Percentiles rank a stretch among this genome's conserved stretches.
phyloP scores from a whole-genome alignment of 2,888 invertebrate genomes.

The Agriotes lineatus region DNA sequence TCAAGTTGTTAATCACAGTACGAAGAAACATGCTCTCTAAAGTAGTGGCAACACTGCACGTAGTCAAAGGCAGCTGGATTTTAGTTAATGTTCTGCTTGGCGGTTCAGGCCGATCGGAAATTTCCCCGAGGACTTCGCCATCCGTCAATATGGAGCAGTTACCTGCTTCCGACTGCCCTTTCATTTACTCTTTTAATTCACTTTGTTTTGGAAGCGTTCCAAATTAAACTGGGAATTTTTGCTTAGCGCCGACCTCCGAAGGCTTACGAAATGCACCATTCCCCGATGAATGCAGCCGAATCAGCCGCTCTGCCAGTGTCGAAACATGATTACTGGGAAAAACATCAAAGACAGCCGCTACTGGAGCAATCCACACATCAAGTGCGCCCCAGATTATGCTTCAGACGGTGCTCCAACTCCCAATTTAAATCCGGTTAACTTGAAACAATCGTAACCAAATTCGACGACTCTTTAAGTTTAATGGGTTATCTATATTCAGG shows the following conservation, averaged over 20 bases:
- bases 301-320: too few species aligned
- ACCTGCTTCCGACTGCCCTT: background rate
- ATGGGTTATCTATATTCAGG: conserved; percentile 18
- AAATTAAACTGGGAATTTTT: conserved; percentile 5
- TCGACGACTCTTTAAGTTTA: conserved; percentile 4
- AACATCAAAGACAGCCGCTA: too few species aligned
- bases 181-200: conserved; percentile 6
- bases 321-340: too few species aligned
- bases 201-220: background rate
- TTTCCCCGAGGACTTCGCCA: background rate
- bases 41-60: too few species aligned
- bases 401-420: background rate
- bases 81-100: conserved; percentile 6
- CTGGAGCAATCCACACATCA: too few species aligned
- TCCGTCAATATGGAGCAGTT: conserved; percentile 2
- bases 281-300: background rate
- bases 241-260: background rate
- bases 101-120: background rate
- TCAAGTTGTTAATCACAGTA: too few species aligned
- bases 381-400: too few species aligned
- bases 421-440: background rate
- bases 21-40: too few species aligned
- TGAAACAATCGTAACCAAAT: conserved; percentile 13
- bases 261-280: background rate
- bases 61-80: background rate